Evolutionary conservation across 2,888 invertebrate species (phyloP), one percentile per base, ranked within the genome.

Genomic region (Mimas tiliae): DNA sequence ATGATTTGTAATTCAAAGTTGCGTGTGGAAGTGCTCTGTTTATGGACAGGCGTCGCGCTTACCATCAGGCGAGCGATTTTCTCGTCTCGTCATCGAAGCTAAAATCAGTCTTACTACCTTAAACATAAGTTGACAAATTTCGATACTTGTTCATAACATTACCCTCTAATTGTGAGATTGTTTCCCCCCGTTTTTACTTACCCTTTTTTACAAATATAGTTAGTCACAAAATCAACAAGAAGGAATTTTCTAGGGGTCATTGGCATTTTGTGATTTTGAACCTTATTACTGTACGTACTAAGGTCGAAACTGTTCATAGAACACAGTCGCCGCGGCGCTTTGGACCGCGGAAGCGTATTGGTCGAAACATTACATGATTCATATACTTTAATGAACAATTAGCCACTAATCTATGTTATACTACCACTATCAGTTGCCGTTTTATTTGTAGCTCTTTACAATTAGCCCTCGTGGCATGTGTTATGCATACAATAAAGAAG

Each of bases 261-360:
- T 48, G 27, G 4, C 1, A 14, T 8, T 50, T 48, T 48, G 14
- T 50, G 12, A 70, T 64, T 67, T 66, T 63, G 51, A 69, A 69
- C 66, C 66, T 67, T 69, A 70, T 52, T 0, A 12, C 9, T 50
- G 69, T 71, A 72, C 70, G 69, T 71, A 70, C 66, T 62, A 62
- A 68, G 70, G 65, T 71, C 68, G 67, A 58, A n/a, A 58, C 12
- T 58, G 58, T 19, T 12, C 58, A 42, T 27, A 33, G 62, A 63
- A 62, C 70, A 62, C 42, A 65, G 75, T 74, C 71, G 65, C 68
- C 73, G 71, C 70, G 65, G 68, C 75, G 73, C 71, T 70, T 75
- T 75, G 80, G 11, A 79, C 77, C 73, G 74, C 76, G 73, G 76
- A 85, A 88, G 86, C 84, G 74, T 79, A 79, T 87, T 86, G 87